These are phyloP conservation scores for Anadara kagoshimensis DNA, from an alignment of 1,140 invertebrate genomes.

Conservation along the genomic window DNA sequence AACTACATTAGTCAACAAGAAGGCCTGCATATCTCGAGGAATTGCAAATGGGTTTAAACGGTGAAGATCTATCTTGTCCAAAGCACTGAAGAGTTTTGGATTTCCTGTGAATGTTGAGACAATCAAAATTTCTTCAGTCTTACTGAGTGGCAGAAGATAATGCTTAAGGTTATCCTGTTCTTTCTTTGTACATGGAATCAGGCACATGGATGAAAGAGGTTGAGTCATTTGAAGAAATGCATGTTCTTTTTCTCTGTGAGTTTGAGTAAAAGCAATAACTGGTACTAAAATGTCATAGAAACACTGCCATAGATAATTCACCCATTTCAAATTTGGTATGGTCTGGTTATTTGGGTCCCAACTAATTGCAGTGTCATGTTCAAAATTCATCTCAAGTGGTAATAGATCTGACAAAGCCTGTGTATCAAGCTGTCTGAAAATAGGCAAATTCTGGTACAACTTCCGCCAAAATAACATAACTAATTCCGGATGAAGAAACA, in stretches of 20 bases:
- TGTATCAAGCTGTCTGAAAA: background rate
- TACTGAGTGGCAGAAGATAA: background rate
- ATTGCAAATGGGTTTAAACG: background rate
- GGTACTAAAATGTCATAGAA: constrained; percentile 3
- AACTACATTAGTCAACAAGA: background rate
- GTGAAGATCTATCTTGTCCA: background rate
- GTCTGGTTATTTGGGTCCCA: background rate
- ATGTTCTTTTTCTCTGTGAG: background rate
- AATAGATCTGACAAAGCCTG: background rate
- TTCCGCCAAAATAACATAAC: background rate
- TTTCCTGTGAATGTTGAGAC: background rate
- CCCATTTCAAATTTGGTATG: constrained; percentile 13
- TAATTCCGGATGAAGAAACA: constrained; percentile 17
- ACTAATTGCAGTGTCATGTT: background rate
- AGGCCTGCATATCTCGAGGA: too few species aligned
- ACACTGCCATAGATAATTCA: constrained; percentile 14
- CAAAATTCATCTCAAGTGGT: background rate
- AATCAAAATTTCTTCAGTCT: background rate
- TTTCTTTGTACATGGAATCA: background rate
- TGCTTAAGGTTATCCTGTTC: background rate
- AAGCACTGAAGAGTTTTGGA: background rate
- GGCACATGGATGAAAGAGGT: background rate
- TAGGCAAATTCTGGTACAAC: background rate
- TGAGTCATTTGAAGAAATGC: background rate
- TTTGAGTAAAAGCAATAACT: background rate